Evolutionary conservation across 1,140 invertebrate species (phyloP), one percentile per base, ranked within the genome.

Genomic region (Drosophila insularis): DNA sequence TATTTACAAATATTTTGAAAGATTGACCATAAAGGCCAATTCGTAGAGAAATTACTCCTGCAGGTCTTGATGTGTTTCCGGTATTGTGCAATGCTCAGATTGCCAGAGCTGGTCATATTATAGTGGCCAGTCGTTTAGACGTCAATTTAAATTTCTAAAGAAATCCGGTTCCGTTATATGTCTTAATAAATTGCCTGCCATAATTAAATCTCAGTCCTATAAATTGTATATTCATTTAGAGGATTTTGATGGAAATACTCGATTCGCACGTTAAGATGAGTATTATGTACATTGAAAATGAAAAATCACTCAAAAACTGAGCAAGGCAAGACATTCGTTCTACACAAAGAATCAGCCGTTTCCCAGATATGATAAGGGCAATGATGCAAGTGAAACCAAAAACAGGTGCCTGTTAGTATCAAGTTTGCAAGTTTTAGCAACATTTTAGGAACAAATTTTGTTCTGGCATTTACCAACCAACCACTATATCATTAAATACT

Each of bases 141-240:
- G 14, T 4, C 14, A 46, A 8, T 17, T 2, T 19, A 6, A 46
- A 17, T 8, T 46, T 46, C 10, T 43, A 32, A 13, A n/a, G 37
- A 4, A 31, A 35, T 17, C 43, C 1, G 56, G 32, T 3, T 67
- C 60, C 40, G 60, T 67, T 8, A 50, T 67, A 7, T 56, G 65
- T 35, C 19, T 67, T 6, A 43, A 67, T 17, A 67, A 60, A 13
- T 32, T 67, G 1, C 56, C 37, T 17, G 56, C 65, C 10, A 60
- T 67, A 2, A 67, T 56, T 2, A 11, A 19, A 13, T 14, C 23
- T 14, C 23, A 53, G 11, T 5, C 31, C 0, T 31, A 67, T 4
- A 56, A 67, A 13, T 46, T 67, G 1, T 67, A 67, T 21, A 50
- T 50, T 11, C 17, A 50, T 11, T 21, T 50, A 2, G 43, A 50